Conservation (phyloP, 2,797 vertebrate species). For the Brotula barbata region DNA sequence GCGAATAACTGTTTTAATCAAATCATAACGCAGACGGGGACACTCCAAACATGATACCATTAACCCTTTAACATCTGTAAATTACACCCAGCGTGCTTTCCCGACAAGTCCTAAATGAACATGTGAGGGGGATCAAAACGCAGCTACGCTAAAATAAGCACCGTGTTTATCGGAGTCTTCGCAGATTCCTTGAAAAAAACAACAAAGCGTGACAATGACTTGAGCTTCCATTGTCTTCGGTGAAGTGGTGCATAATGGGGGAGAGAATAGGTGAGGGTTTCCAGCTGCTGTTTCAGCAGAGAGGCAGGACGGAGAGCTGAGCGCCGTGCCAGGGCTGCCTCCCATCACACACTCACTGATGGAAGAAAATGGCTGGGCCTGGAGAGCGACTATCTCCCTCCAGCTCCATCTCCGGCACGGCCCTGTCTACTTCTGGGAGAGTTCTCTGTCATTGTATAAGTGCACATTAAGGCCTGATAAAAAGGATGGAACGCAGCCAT, state of each 20-base stretch:
- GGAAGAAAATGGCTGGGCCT: slow-evolving; percentile 55
- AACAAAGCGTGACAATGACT: slow-evolving; percentile 43
- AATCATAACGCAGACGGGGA: slow-evolving; percentile 31
- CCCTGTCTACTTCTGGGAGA: slow-evolving; percentile 54
- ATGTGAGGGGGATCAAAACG: slow-evolving; percentile 19
- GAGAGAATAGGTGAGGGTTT: slow-evolving; percentile 49
- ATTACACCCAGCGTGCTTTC: slow-evolving; percentile 42
- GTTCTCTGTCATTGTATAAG: slow-evolving; percentile 68
- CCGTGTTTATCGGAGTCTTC: slow-evolving; percentile 26
- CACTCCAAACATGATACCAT: slow-evolving; percentile 23
- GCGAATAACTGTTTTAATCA: slow-evolving; percentile 56
- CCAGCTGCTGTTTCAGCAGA: slow-evolving; percentile 58
- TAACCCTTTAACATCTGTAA: slow-evolving; percentile 39
- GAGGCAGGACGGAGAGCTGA: slow-evolving; percentile 41
- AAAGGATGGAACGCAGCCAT: slow-evolving; percentile 66
- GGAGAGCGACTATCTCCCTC: slow-evolving; percentile 54
- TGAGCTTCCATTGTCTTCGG: slow-evolving; percentile 44
- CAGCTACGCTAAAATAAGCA: slow-evolving; percentile 4
- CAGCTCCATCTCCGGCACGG: slow-evolving; percentile 60
- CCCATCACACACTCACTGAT: slow-evolving; percentile 60
- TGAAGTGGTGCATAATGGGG: slow-evolving; percentile 52
- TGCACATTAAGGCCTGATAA: slow-evolving; percentile 72
- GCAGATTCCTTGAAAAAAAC: slow-evolving; percentile 38
- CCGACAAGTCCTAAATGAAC: slow-evolving; percentile 34
- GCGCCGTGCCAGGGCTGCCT: slow-evolving; percentile 47